A percentile compares a stretch with the other conserved stretches of the same genome.
Conservation (phyloP, 2,888 invertebrate species). For the Hydrotaea diabolus region DNA sequence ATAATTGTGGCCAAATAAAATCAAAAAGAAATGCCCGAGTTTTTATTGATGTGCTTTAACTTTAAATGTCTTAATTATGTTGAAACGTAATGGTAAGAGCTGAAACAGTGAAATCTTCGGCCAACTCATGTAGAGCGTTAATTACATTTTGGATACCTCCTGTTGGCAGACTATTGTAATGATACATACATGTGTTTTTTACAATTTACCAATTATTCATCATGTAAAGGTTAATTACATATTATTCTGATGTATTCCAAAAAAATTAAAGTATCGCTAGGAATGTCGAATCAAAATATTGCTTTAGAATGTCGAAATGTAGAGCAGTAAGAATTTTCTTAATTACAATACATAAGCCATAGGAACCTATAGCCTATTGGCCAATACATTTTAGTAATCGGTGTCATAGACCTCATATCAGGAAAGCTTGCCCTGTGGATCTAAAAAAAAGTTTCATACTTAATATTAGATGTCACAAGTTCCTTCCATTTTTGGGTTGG, state of each 20-base stretch:
- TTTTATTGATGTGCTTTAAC: not conserved
- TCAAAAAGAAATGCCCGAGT: not conserved
- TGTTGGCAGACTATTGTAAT: not conserved
- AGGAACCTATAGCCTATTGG: too few relatives aligned
- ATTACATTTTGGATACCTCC: not conserved
- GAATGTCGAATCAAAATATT: too few relatives aligned
- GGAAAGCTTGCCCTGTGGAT: too few relatives aligned
- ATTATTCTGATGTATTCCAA: not conserved
- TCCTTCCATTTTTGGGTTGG: too few relatives aligned
- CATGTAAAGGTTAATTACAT: slow-evolving; percentile 7
- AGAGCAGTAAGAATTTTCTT: too few relatives aligned
- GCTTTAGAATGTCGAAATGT: too few relatives aligned
- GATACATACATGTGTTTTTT: not conserved
- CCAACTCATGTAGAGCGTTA: not conserved
- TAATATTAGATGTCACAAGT: too few relatives aligned
- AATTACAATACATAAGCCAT: too few relatives aligned
- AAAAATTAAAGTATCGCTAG: not conserved
- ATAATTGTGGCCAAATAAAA: not conserved
- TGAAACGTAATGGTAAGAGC: not conserved
- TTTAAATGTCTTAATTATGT: slow-evolving; percentile 8
- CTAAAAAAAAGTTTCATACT: too few relatives aligned
- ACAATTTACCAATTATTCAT: not conserved
- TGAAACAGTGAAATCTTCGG: not conserved
- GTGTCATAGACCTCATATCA: too few relatives aligned
- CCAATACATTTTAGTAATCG: too few relatives aligned